Evolutionary conservation across 1,140 invertebrate species (phyloP), one percentile per base, ranked within the genome.

Genomic region (Whitmania pigra): DNA sequence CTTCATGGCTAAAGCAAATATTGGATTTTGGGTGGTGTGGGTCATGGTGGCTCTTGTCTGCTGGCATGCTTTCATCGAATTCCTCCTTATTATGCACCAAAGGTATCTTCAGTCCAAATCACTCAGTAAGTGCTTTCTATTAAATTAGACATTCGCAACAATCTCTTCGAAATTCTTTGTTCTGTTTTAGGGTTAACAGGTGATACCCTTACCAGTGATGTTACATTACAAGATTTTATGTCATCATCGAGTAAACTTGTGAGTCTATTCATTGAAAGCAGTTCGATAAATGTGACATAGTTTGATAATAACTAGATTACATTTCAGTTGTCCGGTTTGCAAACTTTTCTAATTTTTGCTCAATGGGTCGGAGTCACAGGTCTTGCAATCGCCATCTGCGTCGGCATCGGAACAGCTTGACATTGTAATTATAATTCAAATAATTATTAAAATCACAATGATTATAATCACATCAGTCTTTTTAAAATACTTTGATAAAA

Each of bases 301-400:
- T 63, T 7, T 63, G 57, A 15, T 63, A 20, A 25, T 13, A 63
- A 17, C 22, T 25, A 2, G 22, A 63, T 63, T 63, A n/a, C 57
- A 63, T 25, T 63, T 63, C 57, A 63, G 57, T 22, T 63, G 22
- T 63, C 57, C 57, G 1, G 11, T 31, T 13, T 63, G 11, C 22
- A 63, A 31, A 63, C 57, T 11, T 25, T 63, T 31, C 20, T 63
- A 31, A 13, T 63, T 31, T 25, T 63, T 31, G 22, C 22, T 31
- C 57, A 63, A 31, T 63, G 57, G 57, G 15, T 63, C 22, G 57
- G 57, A 31, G 57, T 63, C 57, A 63, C 57, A 6, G 57, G 57
- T 9, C 57, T 63, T 22, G 57, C 57, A 22, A 63, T 63, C 57
- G 57, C 57, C 20, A n/a, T 63, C 20, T 63, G 57, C 20, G 57